phyloP scores from a whole-genome alignment of 2,888 invertebrate species.

The Ectemnius cavifrons region DNA sequence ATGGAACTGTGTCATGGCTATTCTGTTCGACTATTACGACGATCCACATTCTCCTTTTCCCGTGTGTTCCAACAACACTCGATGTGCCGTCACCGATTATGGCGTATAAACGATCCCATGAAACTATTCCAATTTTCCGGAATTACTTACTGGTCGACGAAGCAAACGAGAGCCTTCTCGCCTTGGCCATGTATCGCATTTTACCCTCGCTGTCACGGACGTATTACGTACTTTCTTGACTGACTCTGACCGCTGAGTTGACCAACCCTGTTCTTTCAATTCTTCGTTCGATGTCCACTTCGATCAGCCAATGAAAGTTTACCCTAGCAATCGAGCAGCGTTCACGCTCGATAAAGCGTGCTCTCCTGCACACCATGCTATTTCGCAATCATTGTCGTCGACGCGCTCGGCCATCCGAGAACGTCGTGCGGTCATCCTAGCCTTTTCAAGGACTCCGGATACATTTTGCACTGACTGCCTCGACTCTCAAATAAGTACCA shows the following conservation, averaged over 20 bases:
- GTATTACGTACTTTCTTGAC: neutral
- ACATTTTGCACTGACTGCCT: no score
- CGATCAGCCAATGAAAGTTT: conserved; percentile 1
- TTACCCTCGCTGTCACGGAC: neutral
- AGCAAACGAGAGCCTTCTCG: neutral
- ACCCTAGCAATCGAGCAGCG: conserved; percentile 33
- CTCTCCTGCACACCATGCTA: conserved; percentile 32
- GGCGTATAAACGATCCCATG: neutral
- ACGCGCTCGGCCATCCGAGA: conserved; percentile 30
- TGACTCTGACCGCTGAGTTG: no score
- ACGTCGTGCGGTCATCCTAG: conserved; percentile 25
- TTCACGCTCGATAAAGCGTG: conserved; percentile 35
- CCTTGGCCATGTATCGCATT: no score
- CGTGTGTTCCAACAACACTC: neutral
- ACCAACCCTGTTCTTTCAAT: neutral
- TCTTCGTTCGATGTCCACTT: conserved; percentile 2
- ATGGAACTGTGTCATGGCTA: no score
- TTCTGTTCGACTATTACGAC: neutral
- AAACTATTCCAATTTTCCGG: conserved; percentile 14
- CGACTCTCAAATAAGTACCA: no score
- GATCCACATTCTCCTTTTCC: neutral
- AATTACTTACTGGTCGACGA: neutral
- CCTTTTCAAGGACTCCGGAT: conserved; percentile 50
- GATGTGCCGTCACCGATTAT: conserved; percentile 1
- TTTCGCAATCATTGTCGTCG: conserved; percentile 54